A percentile compares a stretch with the other conserved stretches of the same genome.
phyloP scores from a whole-genome alignment of 2,797 vertebrate genomes.

The Nannoperca australis region DNA sequence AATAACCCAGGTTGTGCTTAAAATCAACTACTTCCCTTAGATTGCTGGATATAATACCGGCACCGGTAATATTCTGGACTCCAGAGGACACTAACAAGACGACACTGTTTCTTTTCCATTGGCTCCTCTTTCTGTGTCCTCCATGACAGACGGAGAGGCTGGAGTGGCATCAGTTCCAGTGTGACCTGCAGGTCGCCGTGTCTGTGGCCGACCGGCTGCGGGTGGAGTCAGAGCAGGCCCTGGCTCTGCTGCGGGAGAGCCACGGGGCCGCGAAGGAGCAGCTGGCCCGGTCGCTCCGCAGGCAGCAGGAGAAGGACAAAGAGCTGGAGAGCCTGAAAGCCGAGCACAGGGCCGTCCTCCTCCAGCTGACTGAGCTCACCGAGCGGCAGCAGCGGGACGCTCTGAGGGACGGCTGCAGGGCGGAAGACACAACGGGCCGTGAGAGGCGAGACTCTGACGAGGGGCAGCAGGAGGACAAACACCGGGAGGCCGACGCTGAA shows the following conservation, averaged over 20 bases:
- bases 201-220: constrained; percentile 84
- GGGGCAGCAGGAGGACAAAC: constrained; percentile 15
- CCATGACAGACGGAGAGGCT: constrained; percentile 74
- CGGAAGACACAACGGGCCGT: constrained; percentile 2
- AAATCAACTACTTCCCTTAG: not conserved
- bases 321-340: constrained; percentile 73
- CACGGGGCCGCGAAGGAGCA: constrained; percentile 66
- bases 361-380: constrained; percentile 61
- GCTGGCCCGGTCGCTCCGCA: constrained; percentile 66
- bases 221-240: constrained; percentile 78
- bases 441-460: constrained; percentile 30
- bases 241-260: constrained; percentile 62
- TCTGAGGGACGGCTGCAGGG: constrained; percentile 24
- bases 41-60: not conserved
- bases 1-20: not conserved
- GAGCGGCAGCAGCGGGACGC: constrained; percentile 55
- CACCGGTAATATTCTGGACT: not conserved
- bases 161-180: constrained; percentile 86
- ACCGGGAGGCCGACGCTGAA: not conserved
- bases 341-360: constrained; percentile 63
- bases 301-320: constrained; percentile 62
- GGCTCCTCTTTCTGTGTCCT: not conserved
- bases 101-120: not conserved
- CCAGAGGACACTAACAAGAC: not conserved
- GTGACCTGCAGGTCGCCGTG: constrained; percentile 85